Base-by-base conservation (phyloP, 2,113 vertebrate genomes). In the Xenopus borealis region DNA sequence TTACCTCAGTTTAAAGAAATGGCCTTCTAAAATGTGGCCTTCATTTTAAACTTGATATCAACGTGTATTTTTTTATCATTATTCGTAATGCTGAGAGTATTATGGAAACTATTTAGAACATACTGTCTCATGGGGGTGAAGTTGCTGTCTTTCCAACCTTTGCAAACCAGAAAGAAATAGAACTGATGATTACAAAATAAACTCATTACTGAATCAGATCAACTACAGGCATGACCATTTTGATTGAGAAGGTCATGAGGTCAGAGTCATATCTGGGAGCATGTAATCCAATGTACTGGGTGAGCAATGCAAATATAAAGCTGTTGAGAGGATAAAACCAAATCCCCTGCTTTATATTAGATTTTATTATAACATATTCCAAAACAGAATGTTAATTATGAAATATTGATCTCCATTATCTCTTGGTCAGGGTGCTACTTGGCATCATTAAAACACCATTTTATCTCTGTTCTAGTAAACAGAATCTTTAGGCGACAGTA, bases 381-480 rank as follows among this genome's bases (percentile, higher is more conserved):
- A 55, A 76, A 76, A 76, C 70, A 70, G 74, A 33, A 70, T 53
- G 30, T 53, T 76, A 76, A 70, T 76, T 70, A 76, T 76, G 30
- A 70, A 69, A 64, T 76, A 70, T 70, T 23, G 66, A 70, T 76
- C 47, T 44, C 69, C 66, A 62, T 70, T 76, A 76, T 63, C 66
- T 57, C 47, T 64, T 50, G 73, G 45, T 76, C 73, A 69, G 73
- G 73, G 69, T 69, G 74, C 58, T 70, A 59, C 67, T 20, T 30
- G 53, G 45, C 58, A 76, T 76, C 74, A 64, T 76, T 70, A 70
- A 76, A 64, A 69, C 61, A 44, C 17, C 47, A 50, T 53, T 78
- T 64, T 57, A 44, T 66, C 76, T 84, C 80, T 78, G 67, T 79
- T 84, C 81, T 57, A 76, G 55, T 80, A 85, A 86, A 82, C 82